These are phyloP conservation scores for Gadus macrocephalus DNA, from an alignment of 2,113 vertebrate genomes.

Conservation along the genomic window DNA sequence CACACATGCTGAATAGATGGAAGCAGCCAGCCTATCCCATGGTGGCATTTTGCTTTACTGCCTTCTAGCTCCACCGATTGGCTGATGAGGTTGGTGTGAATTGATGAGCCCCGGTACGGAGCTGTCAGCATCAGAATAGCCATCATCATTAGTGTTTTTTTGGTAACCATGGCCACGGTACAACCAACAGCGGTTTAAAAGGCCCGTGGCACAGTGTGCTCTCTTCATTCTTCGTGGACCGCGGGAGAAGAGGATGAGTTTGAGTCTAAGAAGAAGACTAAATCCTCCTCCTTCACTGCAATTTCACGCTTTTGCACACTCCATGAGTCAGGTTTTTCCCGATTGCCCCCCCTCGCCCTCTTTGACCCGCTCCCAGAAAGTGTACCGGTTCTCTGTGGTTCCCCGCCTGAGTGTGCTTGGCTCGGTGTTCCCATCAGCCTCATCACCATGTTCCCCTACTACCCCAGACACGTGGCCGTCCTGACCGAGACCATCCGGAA, in stretches of 20 bases:
- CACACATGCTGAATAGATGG: background rate
- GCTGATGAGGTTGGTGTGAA: background rate
- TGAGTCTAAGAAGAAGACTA: background rate
- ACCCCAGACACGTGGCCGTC: slow-evolving; percentile 89
- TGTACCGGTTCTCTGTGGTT: too few species aligned
- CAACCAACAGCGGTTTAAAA: background rate
- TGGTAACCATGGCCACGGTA: background rate
- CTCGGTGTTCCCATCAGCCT: background rate
- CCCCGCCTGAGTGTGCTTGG: too few species aligned
- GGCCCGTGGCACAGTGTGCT: background rate
- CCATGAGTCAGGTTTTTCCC: too few species aligned
- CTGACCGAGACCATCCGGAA: slow-evolving; percentile 98
- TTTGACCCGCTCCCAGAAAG: too few species aligned
- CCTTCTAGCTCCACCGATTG: background rate
- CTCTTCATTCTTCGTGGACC: background rate
- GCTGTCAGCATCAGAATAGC: background rate
- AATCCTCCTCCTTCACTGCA: background rate
- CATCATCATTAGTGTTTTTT: background rate
- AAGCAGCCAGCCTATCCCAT: background rate
- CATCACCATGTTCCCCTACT: slow-evolving; percentile 55
- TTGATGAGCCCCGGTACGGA: background rate
- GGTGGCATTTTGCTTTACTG: background rate
- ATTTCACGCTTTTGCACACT: background rate
- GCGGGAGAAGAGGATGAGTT: background rate
- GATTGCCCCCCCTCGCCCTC: too few species aligned